A percentile compares a stretch with the other conserved stretches of the same genome.
Evolutionary conservation across 37 sponge, comb jelly and placozoan genomes (phyloP).

Genomic region (Halichondria panicea): DNA sequence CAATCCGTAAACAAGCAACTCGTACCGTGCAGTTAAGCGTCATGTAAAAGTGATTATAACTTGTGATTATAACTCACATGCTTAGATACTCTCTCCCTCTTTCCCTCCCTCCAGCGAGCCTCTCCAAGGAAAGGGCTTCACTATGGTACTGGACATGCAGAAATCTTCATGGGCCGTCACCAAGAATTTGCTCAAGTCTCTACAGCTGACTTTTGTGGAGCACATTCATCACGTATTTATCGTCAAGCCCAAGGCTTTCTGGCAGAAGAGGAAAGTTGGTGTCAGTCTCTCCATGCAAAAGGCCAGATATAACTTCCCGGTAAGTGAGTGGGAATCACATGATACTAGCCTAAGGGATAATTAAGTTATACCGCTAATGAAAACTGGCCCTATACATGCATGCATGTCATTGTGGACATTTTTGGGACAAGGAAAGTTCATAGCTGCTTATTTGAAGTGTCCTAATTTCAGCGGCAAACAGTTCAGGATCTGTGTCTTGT

Average conservation of each 20-base stretch:
- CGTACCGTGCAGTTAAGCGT: too few species aligned
- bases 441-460: background rate
- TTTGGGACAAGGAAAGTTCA: background rate
- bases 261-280: conserved; percentile 38
- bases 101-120: conserved; percentile 23
- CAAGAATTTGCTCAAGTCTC: conserved; percentile 38
- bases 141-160: conserved; percentile 50
- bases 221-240: conserved; percentile 50
- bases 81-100: background rate
- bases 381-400: too few species aligned
- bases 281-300: conserved; percentile 34
- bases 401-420: background rate
- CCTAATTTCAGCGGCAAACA: background rate
- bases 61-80: background rate
- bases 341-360: background rate
- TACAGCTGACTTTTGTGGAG: conserved; percentile 68
- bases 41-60: too few species aligned
- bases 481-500: too few species aligned
- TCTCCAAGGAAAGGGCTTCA: conserved; percentile 50
- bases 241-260: conserved; percentile 59
- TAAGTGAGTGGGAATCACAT: conserved; percentile 19
- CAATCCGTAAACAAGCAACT: too few species aligned
- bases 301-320: conserved; percentile 42
- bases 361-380: background rate
- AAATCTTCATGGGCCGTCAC: conserved; percentile 25